A percentile compares a stretch with the other conserved stretches of the same genome.
phyloP scores from a whole-genome alignment of 1,140 invertebrate genomes.

The Polypedilum pembai region DNA sequence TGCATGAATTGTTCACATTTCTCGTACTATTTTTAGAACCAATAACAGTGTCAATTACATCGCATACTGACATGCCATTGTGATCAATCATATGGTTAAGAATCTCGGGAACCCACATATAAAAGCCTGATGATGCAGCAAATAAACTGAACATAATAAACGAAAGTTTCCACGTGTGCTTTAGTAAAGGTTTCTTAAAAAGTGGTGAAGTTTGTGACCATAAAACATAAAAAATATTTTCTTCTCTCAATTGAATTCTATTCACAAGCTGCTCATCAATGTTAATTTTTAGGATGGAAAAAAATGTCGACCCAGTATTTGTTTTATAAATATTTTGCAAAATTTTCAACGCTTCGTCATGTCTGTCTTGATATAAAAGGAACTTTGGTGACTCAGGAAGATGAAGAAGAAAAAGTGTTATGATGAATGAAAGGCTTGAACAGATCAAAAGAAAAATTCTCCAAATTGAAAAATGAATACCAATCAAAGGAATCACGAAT shows the following conservation, averaged over 20 bases:
- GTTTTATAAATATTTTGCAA: constrained; percentile 51
- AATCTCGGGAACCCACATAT: not conserved
- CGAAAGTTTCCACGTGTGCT: not conserved
- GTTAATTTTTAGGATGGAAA: constrained; percentile 47
- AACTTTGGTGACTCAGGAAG: constrained; percentile 78
- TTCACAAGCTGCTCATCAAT: not conserved
- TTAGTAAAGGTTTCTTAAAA: not conserved
- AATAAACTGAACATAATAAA: constrained; percentile 15
- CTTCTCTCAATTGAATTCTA: not conserved
- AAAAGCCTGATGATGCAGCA: not conserved
- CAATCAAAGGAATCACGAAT: not conserved
- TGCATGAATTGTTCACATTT: not conserved
- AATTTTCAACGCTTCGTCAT: constrained; percentile 55
- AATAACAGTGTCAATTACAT: not conserved
- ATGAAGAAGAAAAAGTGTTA: constrained; percentile 53
- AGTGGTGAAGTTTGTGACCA: not conserved
- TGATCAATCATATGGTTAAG: not conserved
- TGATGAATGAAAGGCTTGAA: constrained; percentile 56
- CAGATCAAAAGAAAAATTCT: constrained; percentile 62
- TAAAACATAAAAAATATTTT: not conserved
- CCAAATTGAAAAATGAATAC: constrained; percentile 46
- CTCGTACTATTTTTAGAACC: not conserved
- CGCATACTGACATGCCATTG: not conserved
- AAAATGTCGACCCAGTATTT: constrained; percentile 56
- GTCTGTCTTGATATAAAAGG: constrained; percentile 62